A percentile compares a stretch with the other conserved stretches of the same genome.
Conservation (phyloP, 2,888 invertebrate species). For the Tinea trinotella region DNA sequence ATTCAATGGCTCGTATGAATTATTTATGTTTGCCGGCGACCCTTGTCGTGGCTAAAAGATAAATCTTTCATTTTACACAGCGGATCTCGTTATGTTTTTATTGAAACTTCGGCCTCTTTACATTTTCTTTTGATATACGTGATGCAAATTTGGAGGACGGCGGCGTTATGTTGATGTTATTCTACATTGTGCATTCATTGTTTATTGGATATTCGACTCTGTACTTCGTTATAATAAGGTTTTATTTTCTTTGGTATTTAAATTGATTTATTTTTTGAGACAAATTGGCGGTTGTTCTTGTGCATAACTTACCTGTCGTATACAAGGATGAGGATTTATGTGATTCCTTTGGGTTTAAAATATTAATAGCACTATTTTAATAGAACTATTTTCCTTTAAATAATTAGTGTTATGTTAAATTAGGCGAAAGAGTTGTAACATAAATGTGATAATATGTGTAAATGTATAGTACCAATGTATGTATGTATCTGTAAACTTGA, state of each 20-base stretch:
- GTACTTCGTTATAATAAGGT: background rate
- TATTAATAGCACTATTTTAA: no score
- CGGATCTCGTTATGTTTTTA: slow-evolving; percentile 49
- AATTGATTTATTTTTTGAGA: background rate
- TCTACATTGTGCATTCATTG: background rate
- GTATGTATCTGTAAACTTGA: no score
- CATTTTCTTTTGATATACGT: slow-evolving; percentile 28
- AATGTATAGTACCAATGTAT: no score
- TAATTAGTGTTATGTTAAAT: no score
- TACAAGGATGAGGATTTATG: no score
- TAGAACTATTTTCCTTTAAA: no score
- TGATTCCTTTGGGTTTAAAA: no score
- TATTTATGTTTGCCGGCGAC: slow-evolving; percentile 42
- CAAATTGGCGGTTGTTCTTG: slow-evolving; percentile 5
- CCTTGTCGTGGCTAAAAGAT: slow-evolving; percentile 36
- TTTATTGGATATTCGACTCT: background rate
- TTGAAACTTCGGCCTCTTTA: slow-evolving; percentile 34
- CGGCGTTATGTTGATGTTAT: slow-evolving; percentile 5
- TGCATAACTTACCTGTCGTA: background rate
- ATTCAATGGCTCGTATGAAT: slow-evolving; percentile 56
- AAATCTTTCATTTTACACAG: slow-evolving; percentile 58
- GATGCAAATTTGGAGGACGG: slow-evolving; percentile 24
- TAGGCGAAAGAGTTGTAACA: no score
- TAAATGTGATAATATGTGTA: no score
- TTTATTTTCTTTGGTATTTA: background rate